Evolutionary conservation across 1,140 invertebrate genomes (phyloP), one percentile per base, ranked within the genome.

Genomic region (Phortica variegata): DNA sequence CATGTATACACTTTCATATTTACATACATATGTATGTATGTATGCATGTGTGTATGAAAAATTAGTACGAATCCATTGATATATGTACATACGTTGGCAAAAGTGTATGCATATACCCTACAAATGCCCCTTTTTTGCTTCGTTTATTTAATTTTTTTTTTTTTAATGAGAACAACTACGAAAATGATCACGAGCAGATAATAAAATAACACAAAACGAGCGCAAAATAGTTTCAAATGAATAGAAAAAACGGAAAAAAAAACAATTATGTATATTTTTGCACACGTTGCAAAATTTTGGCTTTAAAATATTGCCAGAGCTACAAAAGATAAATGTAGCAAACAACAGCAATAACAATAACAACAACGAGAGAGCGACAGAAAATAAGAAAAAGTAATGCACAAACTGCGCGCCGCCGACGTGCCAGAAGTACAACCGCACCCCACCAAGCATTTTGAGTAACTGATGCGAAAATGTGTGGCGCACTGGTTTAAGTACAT

Each of bases 361-460:
- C 10, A 29, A 37, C 33, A 18, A 23, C 29, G 20, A 36, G 29
- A 16, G 44, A 9, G 7, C n/a, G n/a, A n/a, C 42, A 23, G 13
- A 49, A 18, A 26, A 18, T 19, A 26, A 19, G 39, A 36, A 39
- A 37, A 39, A 40, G 26, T 36, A 32, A 34, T 4, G 10, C 12
- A 34, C 4, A 34, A 34, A 34, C 33, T 10, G 48, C 39, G 18
- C 37, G 26, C 47, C 23, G 26, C 33, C 7, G 16, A 37, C 44
- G 38, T 49, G 20, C n/a, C 19, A 15, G 29, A 44, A 18, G 17
- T 9, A 47, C 55, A 60, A 61, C 63, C 62, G 62, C 62, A 65
- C 62, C 61, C 61, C 61, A 66, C 46, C 53, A 68, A 49, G 56
- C 61, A 61, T 63, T 53, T 54, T 58, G 63, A 52, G 60, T 60